Base-by-base conservation (phyloP, 2,113 vertebrate species). In the Ginglymostoma cirratum region DNA sequence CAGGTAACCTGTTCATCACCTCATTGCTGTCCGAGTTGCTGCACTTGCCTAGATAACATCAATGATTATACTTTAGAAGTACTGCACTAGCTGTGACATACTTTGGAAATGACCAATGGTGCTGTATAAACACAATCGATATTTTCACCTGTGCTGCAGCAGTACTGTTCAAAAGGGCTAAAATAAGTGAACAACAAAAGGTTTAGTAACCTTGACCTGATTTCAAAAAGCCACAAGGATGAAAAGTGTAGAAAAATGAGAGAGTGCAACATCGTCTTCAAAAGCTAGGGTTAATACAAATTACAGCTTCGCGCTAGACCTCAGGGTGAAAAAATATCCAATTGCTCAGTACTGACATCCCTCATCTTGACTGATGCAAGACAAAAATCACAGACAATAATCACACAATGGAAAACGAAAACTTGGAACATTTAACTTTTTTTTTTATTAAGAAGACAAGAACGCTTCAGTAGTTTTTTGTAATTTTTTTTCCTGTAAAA, bases 361-460 rank as follows among this genome's bases (percentile, higher is more conserved):
- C 42, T 45, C 23, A 27, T 27, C 27, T 55, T 90, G 87, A 55
- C 10, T 27, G 61, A 17, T 30, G 4, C 55, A 61, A 65, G 14
- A 67, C 7, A 52, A n/a, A 66, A 92, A 8, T n/a, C 89, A 24
- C 19, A 45, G n/a, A 38, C 17, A 61, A 66, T 66, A 66, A 66
- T 92, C 6, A 90, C 14, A 93, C 34, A 66, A 67, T 2, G 6
- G 38, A 69, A 66, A 94, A 94, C 67, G 8, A 95, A 30, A 45
- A 70, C 48, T 69, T 45, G 93, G 93, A 95, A 95, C 93, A 95
- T 95, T 95, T 95, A 95, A 95, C 93, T 95, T 95, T 42, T 95
- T 95, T 48, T 95, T 95, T 95, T 95, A 95, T 95, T 95, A 95
- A 95, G 93, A 95, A 95, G 93, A 70, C 93, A 70, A 95, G 67